Evolutionary conservation across 2,113 vertebrate species (phyloP).

Genomic region (Neofelis nebulosa): DNA sequence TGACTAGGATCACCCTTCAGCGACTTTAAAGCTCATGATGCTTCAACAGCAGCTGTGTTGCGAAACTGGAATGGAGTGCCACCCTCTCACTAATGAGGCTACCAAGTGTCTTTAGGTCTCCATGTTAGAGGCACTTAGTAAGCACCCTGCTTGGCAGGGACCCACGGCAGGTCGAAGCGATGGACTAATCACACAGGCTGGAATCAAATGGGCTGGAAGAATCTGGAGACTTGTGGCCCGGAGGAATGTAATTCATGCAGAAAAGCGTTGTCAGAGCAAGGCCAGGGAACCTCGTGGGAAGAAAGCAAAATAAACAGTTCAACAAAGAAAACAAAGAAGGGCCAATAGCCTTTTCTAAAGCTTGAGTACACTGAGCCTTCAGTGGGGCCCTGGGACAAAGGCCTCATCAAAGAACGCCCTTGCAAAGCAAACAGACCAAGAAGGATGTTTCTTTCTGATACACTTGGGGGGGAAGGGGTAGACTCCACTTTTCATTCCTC

Average conservation of each 20-base stretch:
- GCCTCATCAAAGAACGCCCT: slow-evolving; percentile 82
- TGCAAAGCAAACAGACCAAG: slow-evolving; percentile 77
- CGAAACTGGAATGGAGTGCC: slow-evolving; percentile 75
- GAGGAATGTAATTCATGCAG: slow-evolving; percentile 89
- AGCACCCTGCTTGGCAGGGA: slow-evolving; percentile 80
- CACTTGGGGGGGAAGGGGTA: slow-evolving; percentile 37
- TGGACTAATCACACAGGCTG: slow-evolving; percentile 85
- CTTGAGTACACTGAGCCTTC: slow-evolving; percentile 85
- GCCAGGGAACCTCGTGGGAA: slow-evolving; percentile 86
- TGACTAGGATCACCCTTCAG: slow-evolving; percentile 68
- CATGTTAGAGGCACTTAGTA: slow-evolving; percentile 82
- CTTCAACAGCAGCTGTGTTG: slow-evolving; percentile 72
- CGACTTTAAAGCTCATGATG: slow-evolving; percentile 75
- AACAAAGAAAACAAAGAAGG: slow-evolving; percentile 89
- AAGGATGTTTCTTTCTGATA: slow-evolving; percentile 52
- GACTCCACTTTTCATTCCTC: background rate
- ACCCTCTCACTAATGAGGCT: slow-evolving; percentile 83
- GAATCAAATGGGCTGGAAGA: slow-evolving; percentile 88
- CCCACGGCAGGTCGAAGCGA: slow-evolving; percentile 79
- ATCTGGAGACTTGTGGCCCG: slow-evolving; percentile 84
- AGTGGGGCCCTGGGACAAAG: slow-evolving; percentile 80
- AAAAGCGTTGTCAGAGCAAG: slow-evolving; percentile 86
- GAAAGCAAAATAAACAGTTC: slow-evolving; percentile 90
- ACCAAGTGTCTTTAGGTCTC: slow-evolving; percentile 83
- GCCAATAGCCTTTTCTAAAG: slow-evolving; percentile 85